These are phyloP conservation scores for Tachysurus vachellii DNA, from an alignment of 2,113 vertebrate species.

Conservation along the genomic window DNA sequence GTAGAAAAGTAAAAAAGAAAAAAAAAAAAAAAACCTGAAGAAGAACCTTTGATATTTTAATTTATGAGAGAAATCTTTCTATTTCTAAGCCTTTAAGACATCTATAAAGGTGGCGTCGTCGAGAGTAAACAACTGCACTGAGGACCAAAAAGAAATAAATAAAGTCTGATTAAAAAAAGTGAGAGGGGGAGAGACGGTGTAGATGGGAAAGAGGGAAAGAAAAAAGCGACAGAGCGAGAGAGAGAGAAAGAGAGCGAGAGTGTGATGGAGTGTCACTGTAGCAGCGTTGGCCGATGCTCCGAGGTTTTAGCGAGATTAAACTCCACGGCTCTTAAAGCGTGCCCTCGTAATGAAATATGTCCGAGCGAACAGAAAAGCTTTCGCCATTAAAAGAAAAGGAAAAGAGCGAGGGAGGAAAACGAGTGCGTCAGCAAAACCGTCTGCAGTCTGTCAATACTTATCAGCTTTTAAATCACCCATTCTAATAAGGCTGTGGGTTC, in stretches of 20 bases:
- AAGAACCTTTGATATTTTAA: constrained; percentile 1
- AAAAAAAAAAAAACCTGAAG: neutral
- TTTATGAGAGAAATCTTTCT: neutral
- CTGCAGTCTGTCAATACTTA: constrained; percentile 85
- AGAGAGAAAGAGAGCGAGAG: constrained; percentile 3
- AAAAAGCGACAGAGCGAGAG: neutral
- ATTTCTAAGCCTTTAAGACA: neutral
- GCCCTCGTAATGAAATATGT: constrained; percentile 97
- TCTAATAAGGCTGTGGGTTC: neutral
- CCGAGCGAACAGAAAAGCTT: constrained; percentile 87
- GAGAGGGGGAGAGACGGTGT: neutral
- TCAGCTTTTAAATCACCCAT: constrained; percentile 63
- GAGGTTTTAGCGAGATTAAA: constrained; percentile 88
- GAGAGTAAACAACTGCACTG: neutral
- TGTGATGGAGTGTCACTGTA: constrained; percentile 44
- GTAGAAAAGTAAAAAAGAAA: neutral
- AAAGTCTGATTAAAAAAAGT: neutral
- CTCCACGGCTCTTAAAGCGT: constrained; percentile 84
- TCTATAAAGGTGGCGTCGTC: neutral
- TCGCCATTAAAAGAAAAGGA: constrained; percentile 29
- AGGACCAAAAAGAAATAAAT: neutral
- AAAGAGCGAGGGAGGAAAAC: constrained; percentile 59
- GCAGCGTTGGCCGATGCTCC: constrained; percentile 34
- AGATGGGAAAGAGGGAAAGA: neutral
- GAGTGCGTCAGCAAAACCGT: constrained; percentile 80